Evolutionary conservation across 2,797 vertebrate species (phyloP).

Genomic region (Netta rufina): DNA sequence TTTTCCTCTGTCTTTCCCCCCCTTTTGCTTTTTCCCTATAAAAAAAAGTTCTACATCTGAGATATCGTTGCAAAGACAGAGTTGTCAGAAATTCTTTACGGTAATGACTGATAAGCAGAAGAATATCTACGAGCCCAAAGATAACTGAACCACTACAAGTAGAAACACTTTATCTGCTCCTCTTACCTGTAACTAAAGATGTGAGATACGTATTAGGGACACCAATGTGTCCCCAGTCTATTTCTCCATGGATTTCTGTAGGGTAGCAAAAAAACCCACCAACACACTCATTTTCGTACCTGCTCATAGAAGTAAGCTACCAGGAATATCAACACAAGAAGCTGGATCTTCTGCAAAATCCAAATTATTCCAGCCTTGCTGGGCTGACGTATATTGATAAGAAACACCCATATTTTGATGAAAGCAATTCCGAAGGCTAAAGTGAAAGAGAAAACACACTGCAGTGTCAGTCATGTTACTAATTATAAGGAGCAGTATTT

Average conservation of each 20-base stretch:
- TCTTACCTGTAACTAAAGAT: conserved; percentile 36
- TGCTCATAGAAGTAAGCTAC: not conserved
- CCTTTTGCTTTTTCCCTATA: not conserved
- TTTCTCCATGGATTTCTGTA: not conserved
- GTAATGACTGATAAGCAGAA: not conserved
- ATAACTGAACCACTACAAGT: not conserved
- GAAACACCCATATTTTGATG: not conserved
- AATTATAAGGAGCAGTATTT: not conserved
- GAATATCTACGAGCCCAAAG: not conserved
- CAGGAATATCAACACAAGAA: not conserved
- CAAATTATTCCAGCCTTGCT: not conserved
- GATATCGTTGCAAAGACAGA: conserved; percentile 7
- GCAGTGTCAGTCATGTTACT: not conserved
- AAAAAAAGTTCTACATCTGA: not conserved
- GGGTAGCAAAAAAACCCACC: not conserved
- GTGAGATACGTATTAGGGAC: not conserved
- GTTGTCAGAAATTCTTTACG: not conserved
- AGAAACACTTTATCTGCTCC: not conserved
- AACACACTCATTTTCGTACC: not conserved
- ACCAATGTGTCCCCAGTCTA: not conserved
- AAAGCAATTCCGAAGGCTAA: not conserved
- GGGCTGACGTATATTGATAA: not conserved
- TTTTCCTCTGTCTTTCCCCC: not conserved
- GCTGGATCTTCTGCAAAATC: not conserved
- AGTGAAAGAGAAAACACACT: not conserved